Conservation (phyloP, 2,113 vertebrate genomes). For the sheep (Ovis aries) region ARS-UI_Ramb_v3.0 NC_056072.1:42057501-42058000, state of each 20-base stretch:
- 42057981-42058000: not conserved
- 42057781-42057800: not conserved
- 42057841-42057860: not conserved
- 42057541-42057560: not conserved
- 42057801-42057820: not conserved
- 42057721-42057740: not conserved
- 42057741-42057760: not conserved
- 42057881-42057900: not conserved
- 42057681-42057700: not conserved
- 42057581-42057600: not conserved
- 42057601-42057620: fast-evolving
- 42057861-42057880: not conserved
- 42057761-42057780: not conserved
- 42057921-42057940: not conserved
- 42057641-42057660: fast-evolving
- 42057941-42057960: not conserved
- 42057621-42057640: not conserved
- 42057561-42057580: not conserved
- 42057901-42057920: not conserved
- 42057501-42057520: fast-evolving
- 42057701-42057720: not conserved
- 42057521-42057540: not conserved
- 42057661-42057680: no score
- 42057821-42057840: not conserved
- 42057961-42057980: not conserved